Base-by-base conservation (phyloP, 2,797 vertebrate species). In the Sebastes kiyomatsui region DNA sequence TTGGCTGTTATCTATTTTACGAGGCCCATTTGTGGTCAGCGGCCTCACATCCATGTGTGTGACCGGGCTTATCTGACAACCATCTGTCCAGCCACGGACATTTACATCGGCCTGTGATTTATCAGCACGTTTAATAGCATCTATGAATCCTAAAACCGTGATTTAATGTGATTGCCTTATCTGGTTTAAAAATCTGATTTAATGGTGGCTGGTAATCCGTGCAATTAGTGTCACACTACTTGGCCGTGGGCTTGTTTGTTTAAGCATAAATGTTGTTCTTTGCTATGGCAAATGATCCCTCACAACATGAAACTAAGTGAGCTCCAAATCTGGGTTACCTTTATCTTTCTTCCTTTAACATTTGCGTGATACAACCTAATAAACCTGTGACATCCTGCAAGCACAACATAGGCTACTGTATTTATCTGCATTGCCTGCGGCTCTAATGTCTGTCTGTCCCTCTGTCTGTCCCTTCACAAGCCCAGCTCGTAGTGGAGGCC, bases 401-500 rank as follows among this genome's bases (percentile, higher is more conserved):
- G 60, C 6, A 56, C 3, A 67, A 59, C 10, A 52, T 23, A n/a
- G n/a, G n/a, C n/a, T n/a, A 5, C 55, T 70, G 30, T 60, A 22
- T 74, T 64, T 75, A 13, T 70, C 54, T 56, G 14, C 32, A 28
- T 59, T 72, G 56, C 66, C 59, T 86, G 68, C 64, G 86, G 86
- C 88, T 94, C 94, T 96, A 95, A 96, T 84, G 91, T 96, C 92
- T 92, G 93, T 95, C 92, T 95, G 90, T 92, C 75, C 92, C 59
- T 95, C 92, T 94, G 91, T 95, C 85, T 95, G 96, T 96, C 95
- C 95, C 96, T 96, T 96, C 91, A 96, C 95, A 96, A 97, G 96
- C 96, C 95, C 96, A 96, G 93, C 96, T 97, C 80, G 96, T 96
- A 94, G 96, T 97, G 94, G 96, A 97, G 93, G 95, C 96, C 25